Base-by-base conservation (phyloP, 2,797 vertebrate species). In the Lutjanus argentimaculatus region DNA sequence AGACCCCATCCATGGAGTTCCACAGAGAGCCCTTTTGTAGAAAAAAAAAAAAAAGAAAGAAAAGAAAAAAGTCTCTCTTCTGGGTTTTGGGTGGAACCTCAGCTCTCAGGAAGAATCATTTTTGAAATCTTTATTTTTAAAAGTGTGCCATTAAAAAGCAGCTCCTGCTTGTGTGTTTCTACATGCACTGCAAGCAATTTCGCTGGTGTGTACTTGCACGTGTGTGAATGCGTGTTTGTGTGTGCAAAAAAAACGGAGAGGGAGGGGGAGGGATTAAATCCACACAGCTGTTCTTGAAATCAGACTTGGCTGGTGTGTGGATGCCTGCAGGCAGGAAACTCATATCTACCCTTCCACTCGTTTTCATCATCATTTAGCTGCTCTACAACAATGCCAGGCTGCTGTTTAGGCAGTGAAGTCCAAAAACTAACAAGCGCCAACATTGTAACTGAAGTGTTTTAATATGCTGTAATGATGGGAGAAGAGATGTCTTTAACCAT, bases 261-360 rank as follows among this genome's bases (percentile, higher is more conserved):
- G 11, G 30, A 8, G n/a, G 17, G 30, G 49, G 17, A 46, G n/a
- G 68, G 78, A 88, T 80, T 89, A 91, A 91, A 92, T 80, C 79
- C 79, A 86, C 89, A 90, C 92, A 94, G 91, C 89, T 93, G 91
- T 89, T 93, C 83, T 81, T 67, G 64, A 86, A 89, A 85, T 91
- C 85, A 77, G 70, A 88, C 85, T 91, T 92, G 90, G 91, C 91
- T 82, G 79, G 51, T 81, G 42, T 69, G 52, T 67, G 86, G 75
- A 87, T 61, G 88, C 77, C 91, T 85, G 82, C 85, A 77, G 88
- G 91, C 87, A 13, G 81, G 13, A 65, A 89, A 82, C 77, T 81
- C 66, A 85, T 80, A 85, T 85, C 85, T 86, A 77, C 59, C 77
- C 85, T 79, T 90, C 79, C 79, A 80, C 87, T 90, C 49, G 6